Evolutionary conservation across 2,797 vertebrate genomes (phyloP), one percentile per base, ranked within the genome.

Genomic region (Amblyraja radiata): DNA sequence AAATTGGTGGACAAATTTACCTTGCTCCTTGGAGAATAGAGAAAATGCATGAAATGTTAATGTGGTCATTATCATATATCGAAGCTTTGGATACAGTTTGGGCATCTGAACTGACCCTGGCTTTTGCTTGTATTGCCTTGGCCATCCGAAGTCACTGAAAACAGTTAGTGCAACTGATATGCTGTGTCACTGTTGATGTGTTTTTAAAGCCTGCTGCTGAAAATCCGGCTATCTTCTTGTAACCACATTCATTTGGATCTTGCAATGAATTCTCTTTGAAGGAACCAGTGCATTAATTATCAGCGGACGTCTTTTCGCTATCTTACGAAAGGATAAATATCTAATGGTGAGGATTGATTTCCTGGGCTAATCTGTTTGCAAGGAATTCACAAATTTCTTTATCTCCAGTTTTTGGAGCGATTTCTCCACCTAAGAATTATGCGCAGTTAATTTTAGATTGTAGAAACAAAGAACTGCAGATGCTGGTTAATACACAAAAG

Each of bases 281-380:
- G 6, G 21, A 21, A 13, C 46, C 18, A 10, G 58, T 61, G 25
- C 16, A 10, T 10, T 32, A 7, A 36, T 88, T 32, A 16, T 6
- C 61, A 32, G 11, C 46, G 13, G 8, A 54, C 11, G 23, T 28
- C 8, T 28, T 63, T 46, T 81, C 83, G 61, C 61, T 63, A 86
- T 86, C 58, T 86, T 84, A 84, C 23, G n/a, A 84, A 84, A 28
- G 54, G 54, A 84, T 84, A 28, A 84, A 61, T 63, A 32, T 61
- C 36, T 65, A 88, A 88, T 14, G 54, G n/a, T 68, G n/a, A 18
- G 21, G n/a, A 16, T 65, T 65, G 61, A 65, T 36, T 21, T 6
- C 14, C 14, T 39, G 32, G 14, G 78, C 78, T 39, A 78, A n/a
- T 78, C 76, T n/a, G n/a, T n/a, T 28, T 78, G 28, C 2, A 78